phyloP scores from a whole-genome alignment of 2,888 invertebrate species.

The Chrysotoxum bicinctum region DNA sequence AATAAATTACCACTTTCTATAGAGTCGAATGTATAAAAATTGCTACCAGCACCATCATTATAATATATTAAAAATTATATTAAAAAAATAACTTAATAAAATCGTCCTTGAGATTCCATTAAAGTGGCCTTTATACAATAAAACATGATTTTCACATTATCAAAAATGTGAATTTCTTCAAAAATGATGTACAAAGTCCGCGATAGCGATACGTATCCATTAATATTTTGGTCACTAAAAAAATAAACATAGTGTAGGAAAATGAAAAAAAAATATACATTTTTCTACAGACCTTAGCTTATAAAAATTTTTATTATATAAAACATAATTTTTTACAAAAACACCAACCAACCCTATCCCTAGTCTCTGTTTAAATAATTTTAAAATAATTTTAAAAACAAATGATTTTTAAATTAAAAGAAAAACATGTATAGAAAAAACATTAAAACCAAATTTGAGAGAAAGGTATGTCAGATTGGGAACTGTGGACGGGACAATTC shows the following conservation, averaged over 20 bases:
- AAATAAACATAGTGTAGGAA: conserved; percentile 14
- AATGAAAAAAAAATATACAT: conserved; percentile 38
- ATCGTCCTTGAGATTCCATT: background rate
- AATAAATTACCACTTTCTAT: background rate
- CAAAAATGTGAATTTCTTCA: conserved; percentile 21
- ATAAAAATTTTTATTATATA: conserved; percentile 51
- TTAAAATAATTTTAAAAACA: conserved; percentile 71
- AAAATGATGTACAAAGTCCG: conserved; percentile 74
- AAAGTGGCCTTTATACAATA: conserved; percentile 13
- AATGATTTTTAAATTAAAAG: conserved; percentile 38
- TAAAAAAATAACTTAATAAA: conserved; percentile 4
- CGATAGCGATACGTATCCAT: conserved; percentile 80
- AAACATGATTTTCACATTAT: conserved; percentile 39
- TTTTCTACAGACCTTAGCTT: conserved; percentile 47
- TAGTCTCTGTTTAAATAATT: conserved; percentile 70
- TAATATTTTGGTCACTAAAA: conserved; percentile 61
- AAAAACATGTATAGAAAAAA: conserved; percentile 39
- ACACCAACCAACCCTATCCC: conserved; percentile 59
- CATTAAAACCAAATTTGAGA: conserved; percentile 74
- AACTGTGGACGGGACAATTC: conserved; percentile 90
- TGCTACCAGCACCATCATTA: conserved; percentile 14
- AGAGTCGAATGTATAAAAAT: background rate
- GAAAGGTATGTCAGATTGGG: conserved; percentile 86
- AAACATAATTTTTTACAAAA: conserved; percentile 25
- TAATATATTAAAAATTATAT: background rate